phyloP scores from a whole-genome alignment of 2,113 vertebrate species.

The Serilophus lunatus region DNA sequence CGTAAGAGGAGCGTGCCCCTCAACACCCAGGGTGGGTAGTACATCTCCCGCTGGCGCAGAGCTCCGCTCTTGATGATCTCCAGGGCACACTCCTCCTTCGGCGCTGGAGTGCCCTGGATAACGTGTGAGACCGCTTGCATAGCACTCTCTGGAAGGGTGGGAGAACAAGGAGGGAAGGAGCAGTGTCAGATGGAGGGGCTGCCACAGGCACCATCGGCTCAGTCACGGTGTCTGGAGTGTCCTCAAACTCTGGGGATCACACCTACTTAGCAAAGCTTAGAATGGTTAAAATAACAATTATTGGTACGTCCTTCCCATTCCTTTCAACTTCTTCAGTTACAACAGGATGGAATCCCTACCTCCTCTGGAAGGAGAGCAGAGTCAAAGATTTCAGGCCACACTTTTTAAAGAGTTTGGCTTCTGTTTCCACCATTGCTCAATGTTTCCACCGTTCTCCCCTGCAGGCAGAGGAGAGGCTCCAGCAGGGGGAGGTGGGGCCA shows the following conservation, averaged over 20 bases:
- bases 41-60: slow-evolving; percentile 64
- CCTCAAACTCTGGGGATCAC: not conserved
- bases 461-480: not conserved
- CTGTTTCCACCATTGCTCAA: fast-evolving
- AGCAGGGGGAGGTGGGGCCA: not conserved
- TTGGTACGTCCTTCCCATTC: fast-evolving
- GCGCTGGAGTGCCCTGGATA: not conserved
- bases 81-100: slow-evolving; percentile 75
- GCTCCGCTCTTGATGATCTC: slow-evolving; percentile 71
- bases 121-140: not conserved
- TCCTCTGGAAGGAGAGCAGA: not conserved
- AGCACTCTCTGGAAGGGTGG: slow-evolving; percentile 47
- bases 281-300: no score
- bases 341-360: not conserved
- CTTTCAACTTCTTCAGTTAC: not conserved
- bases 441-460: no score
- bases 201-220: fast-evolving
- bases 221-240: fast-evolving
- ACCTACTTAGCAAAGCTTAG: not conserved
- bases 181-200: fast-evolving
- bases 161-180: not conserved
- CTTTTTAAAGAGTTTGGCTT: fast-evolving
- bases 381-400: fast-evolving
- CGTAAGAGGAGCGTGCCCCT: not conserved
- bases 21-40: not conserved